phyloP scores from a whole-genome alignment of 2,888 invertebrate genomes.

The Didymodactylos carnosus region DNA sequence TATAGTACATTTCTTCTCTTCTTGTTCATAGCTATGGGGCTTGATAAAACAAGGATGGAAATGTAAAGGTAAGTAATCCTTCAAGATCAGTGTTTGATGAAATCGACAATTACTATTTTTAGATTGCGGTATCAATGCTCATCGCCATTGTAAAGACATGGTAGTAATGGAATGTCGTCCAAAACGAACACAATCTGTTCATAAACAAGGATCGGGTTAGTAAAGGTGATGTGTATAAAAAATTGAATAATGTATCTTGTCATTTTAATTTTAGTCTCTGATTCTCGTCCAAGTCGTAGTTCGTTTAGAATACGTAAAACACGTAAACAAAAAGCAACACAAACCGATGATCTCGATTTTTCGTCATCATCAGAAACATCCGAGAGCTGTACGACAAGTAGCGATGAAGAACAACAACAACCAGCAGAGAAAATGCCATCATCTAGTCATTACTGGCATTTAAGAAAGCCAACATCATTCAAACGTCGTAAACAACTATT shows the following conservation, averaged over 20 bases:
- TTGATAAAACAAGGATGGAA: slow-evolving; percentile 42
- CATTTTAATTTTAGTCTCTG: no score
- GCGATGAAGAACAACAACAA: neutral
- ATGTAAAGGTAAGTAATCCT: slow-evolving; percentile 28
- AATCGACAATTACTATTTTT: neutral
- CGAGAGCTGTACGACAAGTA: neutral
- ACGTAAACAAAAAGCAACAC: slow-evolving; percentile 13
- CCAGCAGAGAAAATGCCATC: neutral
- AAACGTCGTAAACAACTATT: neutral
- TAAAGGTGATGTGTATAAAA: no score
- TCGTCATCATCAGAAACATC: neutral
- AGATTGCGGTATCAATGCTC: slow-evolving; percentile 41
- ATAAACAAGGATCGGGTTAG: slow-evolving; percentile 2
- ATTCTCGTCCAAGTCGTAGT: neutral
- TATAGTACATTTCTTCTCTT: neutral
- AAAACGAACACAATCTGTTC: neutral
- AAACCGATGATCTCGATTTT: slow-evolving; percentile 5
- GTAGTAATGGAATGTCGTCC: slow-evolving; percentile 39
- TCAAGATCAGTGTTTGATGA: neutral
- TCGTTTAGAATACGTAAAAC: neutral
- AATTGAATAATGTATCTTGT: no score
- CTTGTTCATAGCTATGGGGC: slow-evolving; percentile 39
- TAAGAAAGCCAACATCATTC: neutral
- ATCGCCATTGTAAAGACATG: slow-evolving; percentile 40
- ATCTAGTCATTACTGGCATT: neutral